Conservation (phyloP, 2,113 vertebrate species). For the Pituophis catenifer region DNA sequence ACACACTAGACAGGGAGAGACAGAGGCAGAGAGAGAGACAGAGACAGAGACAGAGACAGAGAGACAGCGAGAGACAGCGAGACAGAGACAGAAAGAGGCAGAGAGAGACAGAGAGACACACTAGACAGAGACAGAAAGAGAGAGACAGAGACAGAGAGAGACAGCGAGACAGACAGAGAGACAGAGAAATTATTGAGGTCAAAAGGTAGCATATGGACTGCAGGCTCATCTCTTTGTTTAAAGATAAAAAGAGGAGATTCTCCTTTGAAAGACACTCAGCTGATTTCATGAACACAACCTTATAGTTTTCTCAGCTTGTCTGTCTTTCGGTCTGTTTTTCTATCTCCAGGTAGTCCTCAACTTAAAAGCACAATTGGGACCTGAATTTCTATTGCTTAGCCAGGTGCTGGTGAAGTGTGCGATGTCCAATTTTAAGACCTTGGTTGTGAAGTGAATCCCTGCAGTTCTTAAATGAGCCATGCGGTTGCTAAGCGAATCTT, state of each 20-base stretch:
- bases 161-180: neutral
- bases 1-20: too few species aligned
- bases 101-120: neutral
- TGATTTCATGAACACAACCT: neutral
- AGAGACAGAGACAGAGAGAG: too few species aligned
- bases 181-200: slow-evolving; percentile 26
- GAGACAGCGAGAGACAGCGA: too few species aligned
- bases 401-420: neutral
- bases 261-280: neutral
- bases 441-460: neutral
- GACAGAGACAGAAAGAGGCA: too few species aligned
- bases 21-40: too few species aligned
- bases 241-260: neutral
- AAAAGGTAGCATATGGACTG: slow-evolving; percentile 47
- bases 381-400: neutral
- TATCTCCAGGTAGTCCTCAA: neutral
- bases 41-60: neutral
- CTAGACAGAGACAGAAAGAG: too few species aligned
- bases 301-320: neutral
- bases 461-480: neutral
- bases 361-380: neutral
- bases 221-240: neutral
- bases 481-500: neutral
- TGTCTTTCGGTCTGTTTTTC: neutral
- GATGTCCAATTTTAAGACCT: neutral